Percentiles rank a stretch among this genome's conserved stretches.
Conservation (phyloP, 2,797 vertebrate genomes). For the Enteromius treurensis region DNA sequence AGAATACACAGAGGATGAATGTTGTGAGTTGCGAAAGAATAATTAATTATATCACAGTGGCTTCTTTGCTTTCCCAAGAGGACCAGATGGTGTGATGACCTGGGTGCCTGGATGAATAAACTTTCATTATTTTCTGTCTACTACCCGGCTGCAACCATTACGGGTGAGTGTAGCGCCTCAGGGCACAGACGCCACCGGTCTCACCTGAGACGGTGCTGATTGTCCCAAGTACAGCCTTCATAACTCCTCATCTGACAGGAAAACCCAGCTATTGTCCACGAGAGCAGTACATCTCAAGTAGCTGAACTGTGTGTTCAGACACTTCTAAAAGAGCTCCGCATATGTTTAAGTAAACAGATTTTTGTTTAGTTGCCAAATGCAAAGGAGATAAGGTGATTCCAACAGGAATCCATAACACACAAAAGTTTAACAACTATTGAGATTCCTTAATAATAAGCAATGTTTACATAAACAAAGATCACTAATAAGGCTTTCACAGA, state of each 20-base stretch:
- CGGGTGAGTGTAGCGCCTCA: background rate
- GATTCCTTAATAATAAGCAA: background rate
- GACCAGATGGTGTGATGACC: conserved; percentile 18
- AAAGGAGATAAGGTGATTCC: background rate
- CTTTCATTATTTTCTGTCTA: conserved; percentile 18
- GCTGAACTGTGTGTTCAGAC: background rate
- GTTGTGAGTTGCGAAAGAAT: background rate
- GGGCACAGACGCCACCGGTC: background rate
- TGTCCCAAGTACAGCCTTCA: background rate
- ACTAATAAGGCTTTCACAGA: conserved; percentile 5
- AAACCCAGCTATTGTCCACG: background rate
- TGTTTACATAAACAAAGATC: background rate
- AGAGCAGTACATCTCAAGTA: background rate
- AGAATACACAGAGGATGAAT: background rate
- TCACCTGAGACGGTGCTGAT: conserved; percentile 15
- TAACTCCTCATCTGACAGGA: background rate
- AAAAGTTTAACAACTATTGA: background rate
- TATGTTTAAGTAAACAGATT: background rate
- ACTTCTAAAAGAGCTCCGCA: background rate
- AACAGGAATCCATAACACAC: background rate
- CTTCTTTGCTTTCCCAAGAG: conserved; percentile 13
- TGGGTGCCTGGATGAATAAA: conserved; percentile 23
- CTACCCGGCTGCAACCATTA: conserved; percentile 6
- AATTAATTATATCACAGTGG: background rate
- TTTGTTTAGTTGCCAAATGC: conserved; percentile 1